These are phyloP conservation scores for Anguilla megastoma DNA, from an alignment of 2,797 vertebrate species.

Conservation along the genomic window DNA sequence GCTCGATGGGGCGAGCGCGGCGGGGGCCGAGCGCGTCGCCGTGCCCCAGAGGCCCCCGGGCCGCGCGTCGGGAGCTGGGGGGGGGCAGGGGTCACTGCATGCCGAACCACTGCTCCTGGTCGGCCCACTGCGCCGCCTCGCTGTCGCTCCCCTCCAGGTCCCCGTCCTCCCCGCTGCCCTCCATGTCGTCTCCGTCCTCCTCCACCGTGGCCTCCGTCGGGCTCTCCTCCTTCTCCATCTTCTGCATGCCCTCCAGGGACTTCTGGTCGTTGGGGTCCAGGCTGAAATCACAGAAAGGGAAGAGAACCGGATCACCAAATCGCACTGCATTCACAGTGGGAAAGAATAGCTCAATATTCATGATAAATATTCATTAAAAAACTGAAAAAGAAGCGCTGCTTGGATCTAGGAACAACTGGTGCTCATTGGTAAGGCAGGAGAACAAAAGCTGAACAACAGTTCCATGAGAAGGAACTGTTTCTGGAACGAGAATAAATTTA, in stretches of 20 bases:
- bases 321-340: not conserved
- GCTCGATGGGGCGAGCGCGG: not conserved
- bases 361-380: too few species aligned
- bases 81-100: constrained; percentile 82
- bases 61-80: not conserved
- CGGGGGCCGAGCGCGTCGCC: not conserved
- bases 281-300: constrained; percentile 59
- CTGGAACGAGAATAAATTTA: too few species aligned
- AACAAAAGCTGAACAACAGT: too few species aligned
- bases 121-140: constrained; percentile 96
- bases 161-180: constrained; percentile 96
- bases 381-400: too few species aligned
- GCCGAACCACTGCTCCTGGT: constrained; percentile 98
- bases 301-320: not conserved
- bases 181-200: constrained; percentile 98
- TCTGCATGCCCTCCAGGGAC: constrained; percentile 97
- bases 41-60: not conserved
- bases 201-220: constrained; percentile 95
- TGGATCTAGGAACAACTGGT: too few species aligned
- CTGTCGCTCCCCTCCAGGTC: constrained; percentile 98
- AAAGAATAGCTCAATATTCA: too few species aligned
- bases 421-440: too few species aligned
- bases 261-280: constrained; percentile 98
- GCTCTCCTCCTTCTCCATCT: constrained; percentile 99
- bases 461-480: too few species aligned